Conservation (phyloP, 2,113 vertebrate species). For the Cygnus buccinator region DNA sequence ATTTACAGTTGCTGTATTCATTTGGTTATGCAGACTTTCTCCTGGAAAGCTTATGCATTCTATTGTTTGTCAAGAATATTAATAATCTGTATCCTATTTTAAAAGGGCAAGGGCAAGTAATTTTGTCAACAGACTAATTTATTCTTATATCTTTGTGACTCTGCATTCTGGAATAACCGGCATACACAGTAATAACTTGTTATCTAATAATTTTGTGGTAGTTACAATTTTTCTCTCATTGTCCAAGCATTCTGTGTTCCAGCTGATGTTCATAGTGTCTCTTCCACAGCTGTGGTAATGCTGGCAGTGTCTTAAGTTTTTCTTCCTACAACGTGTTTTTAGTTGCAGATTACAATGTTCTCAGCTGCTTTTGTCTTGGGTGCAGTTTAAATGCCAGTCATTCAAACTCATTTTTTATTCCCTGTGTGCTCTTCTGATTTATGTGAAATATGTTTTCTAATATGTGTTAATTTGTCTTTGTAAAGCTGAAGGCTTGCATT, state of each 20-base stretch:
- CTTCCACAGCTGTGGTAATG: neutral
- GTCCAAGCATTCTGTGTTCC: neutral
- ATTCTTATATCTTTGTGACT: neutral
- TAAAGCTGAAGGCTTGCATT: neutral
- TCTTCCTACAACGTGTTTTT: neutral
- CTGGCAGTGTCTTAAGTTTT: slow-evolving; percentile 7
- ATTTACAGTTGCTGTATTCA: neutral
- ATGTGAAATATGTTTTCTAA: neutral
- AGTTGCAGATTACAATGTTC: neutral
- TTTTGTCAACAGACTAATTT: neutral
- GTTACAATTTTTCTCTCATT: neutral
- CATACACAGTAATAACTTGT: neutral
- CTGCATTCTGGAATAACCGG: neutral
- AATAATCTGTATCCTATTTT: neutral
- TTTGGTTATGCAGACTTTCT: neutral
- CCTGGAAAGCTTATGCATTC: neutral
- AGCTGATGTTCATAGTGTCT: neutral
- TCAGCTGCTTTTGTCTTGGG: slow-evolving; percentile 4
- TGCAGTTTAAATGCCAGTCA: slow-evolving; percentile 16
- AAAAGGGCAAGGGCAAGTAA: neutral
- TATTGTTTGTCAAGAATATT: neutral
- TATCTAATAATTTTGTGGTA: neutral
- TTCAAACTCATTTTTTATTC: slow-evolving; percentile 28
- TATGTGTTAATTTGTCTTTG: slow-evolving; percentile 23
- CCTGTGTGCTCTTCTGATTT: neutral